Conservation (phyloP, 2,113 vertebrate genomes). For the Thomomys bottae region DNA sequence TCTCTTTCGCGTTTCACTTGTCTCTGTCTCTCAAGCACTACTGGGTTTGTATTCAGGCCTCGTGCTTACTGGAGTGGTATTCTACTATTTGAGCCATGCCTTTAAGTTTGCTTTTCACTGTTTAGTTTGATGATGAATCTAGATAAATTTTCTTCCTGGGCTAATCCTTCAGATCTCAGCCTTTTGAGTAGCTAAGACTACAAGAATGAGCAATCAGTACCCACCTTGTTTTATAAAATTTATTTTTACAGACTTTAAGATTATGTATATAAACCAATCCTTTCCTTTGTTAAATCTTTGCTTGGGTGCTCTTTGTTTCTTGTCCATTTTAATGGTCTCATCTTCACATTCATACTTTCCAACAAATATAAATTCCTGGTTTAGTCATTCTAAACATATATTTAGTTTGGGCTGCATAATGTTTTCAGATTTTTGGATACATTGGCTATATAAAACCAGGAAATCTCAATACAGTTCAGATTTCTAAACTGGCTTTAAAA, state of each 20-base stretch:
- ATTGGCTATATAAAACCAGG: slow-evolving; percentile 3
- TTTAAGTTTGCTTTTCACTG: too few species aligned
- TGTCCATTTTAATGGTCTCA: not conserved
- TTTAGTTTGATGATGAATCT: too few species aligned
- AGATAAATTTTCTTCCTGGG: too few species aligned
- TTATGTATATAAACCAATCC: not conserved
- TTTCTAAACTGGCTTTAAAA: not conserved
- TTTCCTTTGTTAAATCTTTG: not conserved
- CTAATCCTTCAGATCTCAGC: too few species aligned
- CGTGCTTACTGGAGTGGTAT: too few species aligned
- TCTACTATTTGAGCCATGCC: too few species aligned
- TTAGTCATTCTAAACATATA: not conserved
- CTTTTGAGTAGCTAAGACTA: too few species aligned
- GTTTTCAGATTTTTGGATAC: not conserved
- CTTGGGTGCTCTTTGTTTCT: not conserved
- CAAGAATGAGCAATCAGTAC: too few species aligned
- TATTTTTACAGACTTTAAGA: not conserved
- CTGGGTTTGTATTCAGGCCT: too few species aligned
- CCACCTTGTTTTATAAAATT: not conserved
- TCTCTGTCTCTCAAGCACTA: too few species aligned
- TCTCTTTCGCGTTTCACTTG: too few species aligned
- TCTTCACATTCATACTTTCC: not conserved
- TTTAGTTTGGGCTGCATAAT: not conserved
- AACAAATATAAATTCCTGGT: not conserved
- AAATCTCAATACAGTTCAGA: not conserved